phyloP scores from a whole-genome alignment of 2,888 invertebrate species.

The Drosophila gaucha region DNA sequence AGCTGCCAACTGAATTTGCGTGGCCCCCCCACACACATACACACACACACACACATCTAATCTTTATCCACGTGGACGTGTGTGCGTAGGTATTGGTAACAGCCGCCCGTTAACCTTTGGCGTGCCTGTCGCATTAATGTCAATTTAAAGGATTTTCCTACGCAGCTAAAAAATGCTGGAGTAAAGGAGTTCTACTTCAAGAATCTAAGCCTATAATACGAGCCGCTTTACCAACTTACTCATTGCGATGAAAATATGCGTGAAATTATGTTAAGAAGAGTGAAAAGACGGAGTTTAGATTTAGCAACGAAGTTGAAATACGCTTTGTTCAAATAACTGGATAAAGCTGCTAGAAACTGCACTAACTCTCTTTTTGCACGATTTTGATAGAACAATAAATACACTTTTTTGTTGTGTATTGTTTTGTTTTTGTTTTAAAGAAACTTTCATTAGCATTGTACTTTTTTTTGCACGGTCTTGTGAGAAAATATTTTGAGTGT shows the following conservation, averaged over 20 bases:
- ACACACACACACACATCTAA: background rate
- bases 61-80: conserved; percentile 4
- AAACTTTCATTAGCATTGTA: too few species aligned
- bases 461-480: too few species aligned
- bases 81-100: conserved; percentile 13
- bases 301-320: background rate
- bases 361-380: too few species aligned
- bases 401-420: too few species aligned
- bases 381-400: too few species aligned
- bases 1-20: conserved; percentile 46
- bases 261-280: conserved; percentile 10
- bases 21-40: conserved; percentile 4
- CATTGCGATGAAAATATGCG: conserved; percentile 34
- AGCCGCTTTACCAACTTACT: conserved; percentile 29
- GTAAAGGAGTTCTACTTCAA: conserved; percentile 22
- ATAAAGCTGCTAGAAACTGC: too few species aligned
- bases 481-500: too few species aligned
- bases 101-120: conserved; percentile 42
- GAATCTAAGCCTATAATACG: conserved; percentile 38
- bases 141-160: conserved; percentile 61
- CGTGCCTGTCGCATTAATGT: conserved; percentile 55
- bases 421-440: too few species aligned
- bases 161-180: conserved; percentile 23
- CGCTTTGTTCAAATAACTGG: background rate
- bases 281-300: background rate